Evolutionary conservation across 2,113 vertebrate genomes (phyloP), one percentile per base, ranked within the genome.

Genomic region (Hyla sarda): DNA sequence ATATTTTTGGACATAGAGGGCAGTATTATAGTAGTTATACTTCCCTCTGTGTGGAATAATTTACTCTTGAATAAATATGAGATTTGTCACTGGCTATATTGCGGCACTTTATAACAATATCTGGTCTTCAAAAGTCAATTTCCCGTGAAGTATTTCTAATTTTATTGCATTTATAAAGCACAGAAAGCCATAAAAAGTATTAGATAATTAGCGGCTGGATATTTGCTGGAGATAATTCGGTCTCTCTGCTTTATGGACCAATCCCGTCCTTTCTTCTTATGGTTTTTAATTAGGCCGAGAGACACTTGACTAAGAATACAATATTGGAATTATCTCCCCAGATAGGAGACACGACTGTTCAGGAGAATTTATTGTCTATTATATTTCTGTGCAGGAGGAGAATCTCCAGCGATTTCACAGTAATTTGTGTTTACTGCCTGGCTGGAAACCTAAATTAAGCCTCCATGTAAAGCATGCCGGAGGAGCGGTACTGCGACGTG

Each of bases 401-500:
- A 19, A 21, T 76, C 83, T 75, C 83, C 56, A 14, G 83, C 6
- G 72, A 76, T 84, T 84, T 62, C 10, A 48, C 72, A 32, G 56
- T 84, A 71, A 84, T 84, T 76, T 62, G 73, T 76, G 73, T 76
- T 84, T 84, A 77, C 73, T 76, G 73, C 83, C 41, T 30, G 41
- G 71, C 37, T 65, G 71, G 50, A 58, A 75, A 45, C 25, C 83
- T 65, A 76, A 84, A 84, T 84, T 76, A 84, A 60, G 34, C 41
- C 32, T 25, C 34, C 41, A 50, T 30, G 52, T 84, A 84, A 73
- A 69, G 80, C 25, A 32, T 5, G 60, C 19, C 54, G 19, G 23
- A 65, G 52, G 54, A 84, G 23, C 8, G 71, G 41, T 7, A 58
- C 5, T 1, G 32, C 34, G 17, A 56, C 10, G 52, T 16, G 12